Evolutionary conservation across 2,113 vertebrate genomes (phyloP).

Genomic region (Eulemur rufifrons): DNA sequence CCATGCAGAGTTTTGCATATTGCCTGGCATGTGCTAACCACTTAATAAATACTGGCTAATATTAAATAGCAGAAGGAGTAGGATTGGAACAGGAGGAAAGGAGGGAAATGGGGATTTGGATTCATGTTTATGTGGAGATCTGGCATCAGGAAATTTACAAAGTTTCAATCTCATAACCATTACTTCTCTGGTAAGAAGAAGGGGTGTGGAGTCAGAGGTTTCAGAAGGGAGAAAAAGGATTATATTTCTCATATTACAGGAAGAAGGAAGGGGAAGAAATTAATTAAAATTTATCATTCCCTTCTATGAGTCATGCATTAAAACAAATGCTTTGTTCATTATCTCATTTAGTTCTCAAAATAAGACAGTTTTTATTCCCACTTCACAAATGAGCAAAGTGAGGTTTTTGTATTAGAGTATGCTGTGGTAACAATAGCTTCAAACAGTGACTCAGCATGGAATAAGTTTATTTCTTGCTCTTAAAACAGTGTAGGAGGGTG

Average conservation of each 20-base stretch:
- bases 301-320: neutral
- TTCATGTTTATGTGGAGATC: neutral
- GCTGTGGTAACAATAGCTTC: neutral
- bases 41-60: neutral
- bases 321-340: neutral
- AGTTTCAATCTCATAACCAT: neutral
- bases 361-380: neutral
- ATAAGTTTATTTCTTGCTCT: neutral
- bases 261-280: neutral
- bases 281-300: neutral
- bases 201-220: neutral
- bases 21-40: neutral
- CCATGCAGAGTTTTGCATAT: neutral
- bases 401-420: neutral
- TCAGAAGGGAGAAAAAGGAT: neutral
- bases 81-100: neutral
- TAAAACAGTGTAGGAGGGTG: neutral
- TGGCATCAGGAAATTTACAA: neutral
- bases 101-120: neutral
- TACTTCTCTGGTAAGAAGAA: neutral
- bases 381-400: neutral
- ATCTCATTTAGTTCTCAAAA: neutral
- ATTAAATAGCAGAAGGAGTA: too few species aligned
- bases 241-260: neutral
- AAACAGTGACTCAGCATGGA: neutral